phyloP scores from a whole-genome alignment of 2,797 vertebrate species.

The Telmatherina bonti region DNA sequence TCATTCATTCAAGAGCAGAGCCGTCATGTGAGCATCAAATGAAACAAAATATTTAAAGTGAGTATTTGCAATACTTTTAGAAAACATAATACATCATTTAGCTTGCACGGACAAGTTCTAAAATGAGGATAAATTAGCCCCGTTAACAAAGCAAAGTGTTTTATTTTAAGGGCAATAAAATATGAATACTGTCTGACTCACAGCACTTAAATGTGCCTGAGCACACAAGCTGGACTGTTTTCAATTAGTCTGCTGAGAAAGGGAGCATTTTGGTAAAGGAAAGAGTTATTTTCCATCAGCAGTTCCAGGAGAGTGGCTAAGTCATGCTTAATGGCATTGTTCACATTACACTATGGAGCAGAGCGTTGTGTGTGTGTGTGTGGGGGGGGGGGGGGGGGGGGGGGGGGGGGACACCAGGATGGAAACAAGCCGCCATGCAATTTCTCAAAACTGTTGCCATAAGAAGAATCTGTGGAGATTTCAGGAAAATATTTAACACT shows the following conservation, averaged over 20 bases:
- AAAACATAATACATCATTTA: neutral
- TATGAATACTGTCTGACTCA: constrained; percentile 62
- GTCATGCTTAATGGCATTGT: constrained; percentile 74
- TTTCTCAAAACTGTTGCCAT: constrained; percentile 37
- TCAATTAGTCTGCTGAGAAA: constrained; percentile 71
- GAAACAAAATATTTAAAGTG: neutral
- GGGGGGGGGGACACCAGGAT: neutral
- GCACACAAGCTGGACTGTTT: constrained; percentile 69
- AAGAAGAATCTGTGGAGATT: constrained; percentile 36
- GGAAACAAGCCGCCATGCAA: constrained; percentile 44
- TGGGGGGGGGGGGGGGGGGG: too few species aligned
- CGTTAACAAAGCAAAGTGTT: constrained; percentile 20
- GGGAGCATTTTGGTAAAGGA: constrained; percentile 71
- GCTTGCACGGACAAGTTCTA: neutral
- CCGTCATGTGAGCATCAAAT: neutral
- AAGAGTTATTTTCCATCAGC: constrained; percentile 62
- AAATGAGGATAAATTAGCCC: constrained; percentile 9
- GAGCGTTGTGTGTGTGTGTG: constrained; percentile 13
- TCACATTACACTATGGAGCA: constrained; percentile 65
- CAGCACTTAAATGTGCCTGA: constrained; percentile 61
- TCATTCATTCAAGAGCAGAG: neutral
- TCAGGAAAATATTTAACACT: constrained; percentile 26
- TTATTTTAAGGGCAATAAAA: constrained; percentile 44
- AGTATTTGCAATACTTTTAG: neutral
- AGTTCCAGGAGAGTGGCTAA: constrained; percentile 78